Evolutionary conservation across 2,888 invertebrate species (phyloP), one percentile per base, ranked within the genome.

Genomic region (Athalia circularis): DNA sequence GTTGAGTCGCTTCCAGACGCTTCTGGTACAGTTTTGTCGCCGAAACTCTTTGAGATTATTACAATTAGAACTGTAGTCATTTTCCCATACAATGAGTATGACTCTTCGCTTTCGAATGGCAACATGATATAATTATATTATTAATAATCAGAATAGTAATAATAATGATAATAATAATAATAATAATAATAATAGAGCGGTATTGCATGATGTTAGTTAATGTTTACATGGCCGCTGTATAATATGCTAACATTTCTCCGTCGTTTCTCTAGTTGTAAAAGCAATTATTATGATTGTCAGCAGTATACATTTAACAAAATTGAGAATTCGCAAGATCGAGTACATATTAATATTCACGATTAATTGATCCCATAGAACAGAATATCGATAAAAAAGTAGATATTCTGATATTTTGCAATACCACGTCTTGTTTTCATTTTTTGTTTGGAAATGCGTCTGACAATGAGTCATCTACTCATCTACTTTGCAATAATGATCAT

Each of bases 91-190:
- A 62, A 62, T 62, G 62, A 8, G 9, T 65, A 45, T 64, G 64
- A 64, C 45, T 64, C 11, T 11, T 13, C 48, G 6, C 13, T 8
- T 64, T 13, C 48, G 65, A 65, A 48, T 48, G 8, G 7, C 43
- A 11, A 4, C 6, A 29, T 54, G 54, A n/a, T 68, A 52, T 52
- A 43, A 54, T 4, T 47, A 68, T 68, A 29, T 6, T 47, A 68
- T 68, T 43, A 68, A 9, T 68, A 50, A 68, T n/a, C 15, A 29
- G 9, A 13, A 65, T 11, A 65, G 52, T 54, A 68, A 68, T 68
- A 9, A 72, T 13, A 47, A 11, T 3, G 1, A 54, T 54, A 11
- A 54, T 54, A 11, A 1, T n/a, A n/a, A 54, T 54, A n/a, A 54
- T n/a, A 8, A n/a, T 54, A 11, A 54, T 54, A 11, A 54, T 54